These are phyloP conservation scores for Lepidiolamprologus cunningtoni DNA, from an alignment of 2,113 vertebrate genomes.

Conservation along the genomic window DNA sequence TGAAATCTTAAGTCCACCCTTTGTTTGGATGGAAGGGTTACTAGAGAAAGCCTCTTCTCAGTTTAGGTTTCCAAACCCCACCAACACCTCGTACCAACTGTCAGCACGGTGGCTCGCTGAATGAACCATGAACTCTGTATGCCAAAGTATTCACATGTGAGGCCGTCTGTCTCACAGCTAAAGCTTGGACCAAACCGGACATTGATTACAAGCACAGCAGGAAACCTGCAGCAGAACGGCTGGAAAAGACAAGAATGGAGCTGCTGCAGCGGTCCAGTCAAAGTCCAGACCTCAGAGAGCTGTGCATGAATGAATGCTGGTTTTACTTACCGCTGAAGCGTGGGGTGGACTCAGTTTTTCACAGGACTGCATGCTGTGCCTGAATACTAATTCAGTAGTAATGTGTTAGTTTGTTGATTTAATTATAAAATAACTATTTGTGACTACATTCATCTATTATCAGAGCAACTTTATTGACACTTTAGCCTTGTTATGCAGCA, in stretches of 20 bases:
- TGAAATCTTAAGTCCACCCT: neutral
- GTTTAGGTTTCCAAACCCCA: neutral
- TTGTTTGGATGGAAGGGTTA: neutral
- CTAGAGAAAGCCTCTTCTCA: neutral
- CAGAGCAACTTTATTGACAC: neutral
- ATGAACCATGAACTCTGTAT: neutral
- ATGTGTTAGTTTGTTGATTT: neutral
- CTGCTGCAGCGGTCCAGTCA: neutral
- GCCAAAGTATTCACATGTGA: neutral
- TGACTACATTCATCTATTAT: neutral
- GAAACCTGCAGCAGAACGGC: neutral
- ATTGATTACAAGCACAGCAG: neutral
- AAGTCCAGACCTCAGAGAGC: neutral
- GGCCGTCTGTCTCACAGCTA: neutral
- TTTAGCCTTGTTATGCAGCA: neutral
- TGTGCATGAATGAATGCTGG: neutral
- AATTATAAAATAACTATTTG: neutral
- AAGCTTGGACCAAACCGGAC: neutral
- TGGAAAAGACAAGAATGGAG: neutral
- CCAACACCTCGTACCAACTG: neutral
- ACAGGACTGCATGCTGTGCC: neutral
- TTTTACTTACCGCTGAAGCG: neutral
- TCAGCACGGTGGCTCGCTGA: neutral
- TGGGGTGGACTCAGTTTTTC: neutral
- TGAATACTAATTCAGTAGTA: neutral